phyloP scores from a whole-genome alignment of 1,140 invertebrate genomes.

The Bombus confusus region DNA sequence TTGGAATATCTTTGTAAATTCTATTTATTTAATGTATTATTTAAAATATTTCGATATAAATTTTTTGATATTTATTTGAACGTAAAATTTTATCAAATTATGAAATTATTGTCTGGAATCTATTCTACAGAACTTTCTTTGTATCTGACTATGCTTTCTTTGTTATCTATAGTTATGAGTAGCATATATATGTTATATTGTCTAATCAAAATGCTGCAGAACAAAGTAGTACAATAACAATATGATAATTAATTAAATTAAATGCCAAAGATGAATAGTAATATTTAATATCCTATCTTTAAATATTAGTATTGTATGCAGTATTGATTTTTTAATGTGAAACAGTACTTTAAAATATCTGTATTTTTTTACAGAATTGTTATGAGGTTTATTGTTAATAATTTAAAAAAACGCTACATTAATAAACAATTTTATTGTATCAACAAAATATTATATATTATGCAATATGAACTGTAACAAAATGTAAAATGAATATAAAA shows the following conservation, averaged over 20 bases:
- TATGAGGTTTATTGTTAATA: conserved; percentile 7
- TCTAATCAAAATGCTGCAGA: neutral
- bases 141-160: neutral
- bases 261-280: conserved; percentile 35
- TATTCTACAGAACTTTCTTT: neutral
- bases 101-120: neutral
- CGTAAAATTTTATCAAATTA: neutral
- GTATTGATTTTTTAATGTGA: neutral
- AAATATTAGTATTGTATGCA: conserved; percentile 4
- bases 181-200: conserved; percentile 1
- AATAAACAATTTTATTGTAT: neutral
- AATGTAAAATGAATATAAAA: conserved; percentile 30
- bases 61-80: neutral
- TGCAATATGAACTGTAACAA: neutral
- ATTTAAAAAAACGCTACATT: neutral
- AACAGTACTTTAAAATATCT: neutral
- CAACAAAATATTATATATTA: conserved; percentile 25
- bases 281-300: conserved; percentile 14
- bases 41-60: neutral
- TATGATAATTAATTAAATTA: neutral
- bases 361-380: conserved; percentile 19
- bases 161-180: neutral
- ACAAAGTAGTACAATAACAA: conserved; percentile 18
- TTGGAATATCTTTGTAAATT: no score
- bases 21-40: neutral